Evolutionary conservation across 2,888 invertebrate genomes (phyloP), one percentile per base, ranked within the genome.

Genomic region (Mesochorus sp.): DNA sequence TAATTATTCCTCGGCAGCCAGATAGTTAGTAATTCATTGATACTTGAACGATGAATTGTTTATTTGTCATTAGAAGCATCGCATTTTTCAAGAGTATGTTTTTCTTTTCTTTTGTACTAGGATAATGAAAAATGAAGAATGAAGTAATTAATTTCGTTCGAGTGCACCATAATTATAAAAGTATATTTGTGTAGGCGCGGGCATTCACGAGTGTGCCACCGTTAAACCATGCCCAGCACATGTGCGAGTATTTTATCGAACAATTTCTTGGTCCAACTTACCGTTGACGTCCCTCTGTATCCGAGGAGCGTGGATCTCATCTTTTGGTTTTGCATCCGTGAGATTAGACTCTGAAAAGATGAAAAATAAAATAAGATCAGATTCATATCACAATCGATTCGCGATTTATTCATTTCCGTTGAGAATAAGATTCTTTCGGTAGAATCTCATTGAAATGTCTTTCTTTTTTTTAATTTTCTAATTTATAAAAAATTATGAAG

Each of bases 201-300:
- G 79, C 79, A 70, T 81, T 80, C 75, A 76, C 61, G 76, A 66
- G 67, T 49, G 76, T 82, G 78, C 79, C 62, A 71, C 55, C 67
- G 71, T 51, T 81, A 66, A 77, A 67, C 64, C 70, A 68, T 67
- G 26, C 53, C 70, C 44, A 77, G 59, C 68, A 49, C 42, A 44
- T 64, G 44, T 1, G 19, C 37, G 73, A 53, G 55, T 68, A 44
- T 34, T 72, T 53, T 42, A n/a, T 28, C 17, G 28, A 28, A 12
- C 28, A 10, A 47, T 26, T 53, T 51, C 2, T 10, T 73, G 44
- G n/a, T 14, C n/a, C 17, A 76, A 81, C 90, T 86, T 86, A 90
- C 90, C 90, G 81, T 90, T 87, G 10, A 88, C 74, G 55, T 90
- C 89, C 82, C 89, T 88, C 59, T 86, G 85, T 83, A 87, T 84